Percentiles rank a stretch among this genome's conserved stretches.
phyloP scores from a whole-genome alignment of 2,888 invertebrate species.

The Liopterus haemorrhoidalis region DNA sequence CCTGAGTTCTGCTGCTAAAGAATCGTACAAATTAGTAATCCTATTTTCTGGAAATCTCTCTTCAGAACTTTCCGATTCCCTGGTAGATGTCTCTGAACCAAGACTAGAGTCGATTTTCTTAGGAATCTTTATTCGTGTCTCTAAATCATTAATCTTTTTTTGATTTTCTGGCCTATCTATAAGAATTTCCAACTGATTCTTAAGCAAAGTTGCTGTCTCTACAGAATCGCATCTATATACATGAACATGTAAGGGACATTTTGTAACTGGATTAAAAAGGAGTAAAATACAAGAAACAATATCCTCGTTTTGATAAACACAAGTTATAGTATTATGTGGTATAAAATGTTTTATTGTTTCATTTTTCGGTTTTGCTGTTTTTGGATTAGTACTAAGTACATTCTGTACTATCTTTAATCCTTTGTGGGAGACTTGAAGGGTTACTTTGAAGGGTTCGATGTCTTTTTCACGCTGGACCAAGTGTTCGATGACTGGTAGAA shows the following conservation, averaged over 20 bases:
- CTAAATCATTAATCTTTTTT: slow-evolving; percentile 77
- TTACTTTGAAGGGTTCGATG: slow-evolving; percentile 85
- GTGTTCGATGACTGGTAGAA: slow-evolving; percentile 77
- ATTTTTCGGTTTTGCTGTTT: slow-evolving; percentile 43
- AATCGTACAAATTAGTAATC: slow-evolving; percentile 78
- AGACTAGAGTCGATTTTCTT: slow-evolving; percentile 70
- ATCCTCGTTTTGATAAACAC: slow-evolving; percentile 84
- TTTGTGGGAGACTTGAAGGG: slow-evolving; percentile 84
- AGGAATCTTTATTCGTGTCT: slow-evolving; percentile 52
- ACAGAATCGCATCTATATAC: slow-evolving; percentile 91
- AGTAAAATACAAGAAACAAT: slow-evolving; percentile 89
- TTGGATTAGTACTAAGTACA: slow-evolving; percentile 38
- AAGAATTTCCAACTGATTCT: slow-evolving; percentile 75
- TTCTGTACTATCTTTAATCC: slow-evolving; percentile 92
- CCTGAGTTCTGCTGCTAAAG: slow-evolving; percentile 84
- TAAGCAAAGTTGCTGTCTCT: slow-evolving; percentile 83
- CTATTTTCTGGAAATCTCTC: slow-evolving; percentile 52
- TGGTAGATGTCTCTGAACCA: slow-evolving; percentile 55
- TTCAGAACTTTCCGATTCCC: slow-evolving; percentile 66
- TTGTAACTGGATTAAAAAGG: slow-evolving; percentile 89
- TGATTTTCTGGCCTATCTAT: slow-evolving; percentile 79
- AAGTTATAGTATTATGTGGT: slow-evolving; percentile 88
- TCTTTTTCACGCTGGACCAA: slow-evolving; percentile 78
- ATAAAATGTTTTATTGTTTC: slow-evolving; percentile 88
- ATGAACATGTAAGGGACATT: slow-evolving; percentile 92